Evolutionary conservation across 2,113 vertebrate genomes (phyloP).

Genomic region (Sphyrna mokarran): DNA sequence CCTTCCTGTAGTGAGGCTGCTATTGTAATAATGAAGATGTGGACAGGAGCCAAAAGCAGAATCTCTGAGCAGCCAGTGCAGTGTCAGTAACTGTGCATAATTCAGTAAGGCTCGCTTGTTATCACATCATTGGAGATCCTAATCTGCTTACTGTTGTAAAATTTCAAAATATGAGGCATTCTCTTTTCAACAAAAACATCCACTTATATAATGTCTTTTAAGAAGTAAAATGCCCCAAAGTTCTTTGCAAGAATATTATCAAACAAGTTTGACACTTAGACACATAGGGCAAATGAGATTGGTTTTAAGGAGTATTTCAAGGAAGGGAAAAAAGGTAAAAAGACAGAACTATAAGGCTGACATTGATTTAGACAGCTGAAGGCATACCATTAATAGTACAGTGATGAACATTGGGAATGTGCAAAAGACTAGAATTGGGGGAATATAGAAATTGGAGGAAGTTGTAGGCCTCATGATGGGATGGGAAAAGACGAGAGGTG

Average conservation of each 20-base stretch:
- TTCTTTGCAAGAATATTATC: not conserved
- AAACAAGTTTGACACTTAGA: not conserved
- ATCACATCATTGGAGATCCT: slow-evolving; percentile 14
- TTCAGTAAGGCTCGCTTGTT: not conserved
- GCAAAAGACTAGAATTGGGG: not conserved
- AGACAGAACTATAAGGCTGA: not conserved
- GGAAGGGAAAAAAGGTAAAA: not conserved
- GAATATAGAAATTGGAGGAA: not conserved
- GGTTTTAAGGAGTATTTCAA: not conserved
- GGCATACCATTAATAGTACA: not conserved
- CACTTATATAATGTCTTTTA: not conserved
- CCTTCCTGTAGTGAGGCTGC: slow-evolving; percentile 32
- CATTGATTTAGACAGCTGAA: not conserved
- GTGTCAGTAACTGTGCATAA: slow-evolving; percentile 8
- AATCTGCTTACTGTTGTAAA: not conserved
- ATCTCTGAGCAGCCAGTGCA: slow-evolving; percentile 23
- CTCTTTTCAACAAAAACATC: not conserved
- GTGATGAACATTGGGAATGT: not conserved
- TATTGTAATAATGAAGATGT: slow-evolving; percentile 30
- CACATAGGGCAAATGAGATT: not conserved
- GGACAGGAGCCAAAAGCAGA: slow-evolving; percentile 31
- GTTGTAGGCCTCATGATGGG: not conserved
- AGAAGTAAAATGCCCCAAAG: not conserved
- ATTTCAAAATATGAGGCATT: not conserved
- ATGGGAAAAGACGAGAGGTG: not conserved